A percentile compares a stretch with the other conserved stretches of the same genome.
Conservation (phyloP, 2,797 vertebrate species). For the Serranus cabrilla region DNA sequence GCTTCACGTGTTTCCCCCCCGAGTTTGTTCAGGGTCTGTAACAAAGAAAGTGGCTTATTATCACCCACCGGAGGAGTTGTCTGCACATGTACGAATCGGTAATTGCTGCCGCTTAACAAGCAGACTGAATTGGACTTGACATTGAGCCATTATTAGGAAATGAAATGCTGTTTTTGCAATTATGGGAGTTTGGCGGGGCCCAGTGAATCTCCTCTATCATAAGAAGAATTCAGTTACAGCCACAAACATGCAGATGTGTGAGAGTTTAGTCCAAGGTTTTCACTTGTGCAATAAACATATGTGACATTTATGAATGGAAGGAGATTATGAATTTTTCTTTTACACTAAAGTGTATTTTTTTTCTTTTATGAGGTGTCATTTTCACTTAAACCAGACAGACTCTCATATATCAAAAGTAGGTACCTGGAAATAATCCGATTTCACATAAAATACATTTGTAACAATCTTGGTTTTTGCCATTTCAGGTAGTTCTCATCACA, state of each 20-base stretch:
- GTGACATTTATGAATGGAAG: conserved; percentile 3
- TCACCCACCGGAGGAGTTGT: conserved; percentile 81
- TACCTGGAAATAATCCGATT: no score
- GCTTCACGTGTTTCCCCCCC: conserved; percentile 73
- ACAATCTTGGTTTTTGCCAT: no score
- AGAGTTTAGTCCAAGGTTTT: neutral
- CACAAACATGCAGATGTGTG: conserved; percentile 11
- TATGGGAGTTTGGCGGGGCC: conserved; percentile 76
- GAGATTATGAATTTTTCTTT: neutral
- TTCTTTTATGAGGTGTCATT: no score
- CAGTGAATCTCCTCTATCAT: conserved; percentile 58
- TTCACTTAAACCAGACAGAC: no score
- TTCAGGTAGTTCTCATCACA: no score
- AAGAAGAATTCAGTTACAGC: conserved; percentile 52
- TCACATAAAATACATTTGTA: no score
- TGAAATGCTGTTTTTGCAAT: conserved; percentile 84
- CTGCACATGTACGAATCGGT: conserved; percentile 82
- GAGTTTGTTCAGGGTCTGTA: conserved; percentile 83
- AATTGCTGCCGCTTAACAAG: conserved; percentile 81
- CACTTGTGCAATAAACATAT: conserved; percentile 4
- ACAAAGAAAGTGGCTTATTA: conserved; percentile 87
- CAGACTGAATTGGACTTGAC: conserved; percentile 83
- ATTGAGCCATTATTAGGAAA: conserved; percentile 82
- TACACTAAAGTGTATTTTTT: no score
- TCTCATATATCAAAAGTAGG: no score